A percentile compares a stretch with the other conserved stretches of the same genome.
phyloP scores from a whole-genome alignment of 2,888 invertebrate species.

The Uloborus plumipes region DNA sequence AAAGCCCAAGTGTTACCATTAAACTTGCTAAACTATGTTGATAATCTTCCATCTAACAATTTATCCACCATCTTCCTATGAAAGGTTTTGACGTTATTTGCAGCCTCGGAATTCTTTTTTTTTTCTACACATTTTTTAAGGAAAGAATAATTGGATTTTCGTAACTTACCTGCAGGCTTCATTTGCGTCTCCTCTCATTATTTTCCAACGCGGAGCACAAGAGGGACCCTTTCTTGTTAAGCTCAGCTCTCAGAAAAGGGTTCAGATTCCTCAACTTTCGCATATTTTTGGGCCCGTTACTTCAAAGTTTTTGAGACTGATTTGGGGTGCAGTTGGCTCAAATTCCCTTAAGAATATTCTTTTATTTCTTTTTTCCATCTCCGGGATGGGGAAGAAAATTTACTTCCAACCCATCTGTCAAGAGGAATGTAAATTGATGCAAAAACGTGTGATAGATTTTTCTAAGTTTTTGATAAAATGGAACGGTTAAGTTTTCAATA shows the following conservation, averaged over 20 bases:
- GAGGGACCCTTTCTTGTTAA: constrained; percentile 22
- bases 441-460: too few species aligned
- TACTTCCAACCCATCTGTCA: too few species aligned
- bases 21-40: constrained; percentile 49
- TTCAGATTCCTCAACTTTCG: constrained; percentile 35
- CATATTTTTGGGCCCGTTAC: not conserved
- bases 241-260: constrained; percentile 36
- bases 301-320: constrained; percentile 17
- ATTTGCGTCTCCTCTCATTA: constrained; percentile 55
- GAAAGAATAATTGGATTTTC: constrained; percentile 53
- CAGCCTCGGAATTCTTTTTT: constrained; percentile 28
- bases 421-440: too few species aligned
- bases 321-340: constrained; percentile 23
- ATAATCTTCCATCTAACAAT: constrained; percentile 53
- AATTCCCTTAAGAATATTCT: not conserved
- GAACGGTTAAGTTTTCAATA: too few species aligned
- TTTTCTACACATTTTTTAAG: constrained; percentile 33
- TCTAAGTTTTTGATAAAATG: too few species aligned
- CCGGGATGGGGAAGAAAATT: too few species aligned
- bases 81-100: constrained; percentile 55
- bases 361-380: too few species aligned
- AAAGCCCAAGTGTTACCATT: constrained; percentile 50
- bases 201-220: constrained; percentile 24
- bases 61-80: constrained; percentile 52
- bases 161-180: constrained; percentile 51